Percentiles rank a stretch among this genome's conserved stretches.
Evolutionary conservation across 2,797 vertebrate genomes (phyloP).

Genomic region (Aythya fuligula): DNA sequence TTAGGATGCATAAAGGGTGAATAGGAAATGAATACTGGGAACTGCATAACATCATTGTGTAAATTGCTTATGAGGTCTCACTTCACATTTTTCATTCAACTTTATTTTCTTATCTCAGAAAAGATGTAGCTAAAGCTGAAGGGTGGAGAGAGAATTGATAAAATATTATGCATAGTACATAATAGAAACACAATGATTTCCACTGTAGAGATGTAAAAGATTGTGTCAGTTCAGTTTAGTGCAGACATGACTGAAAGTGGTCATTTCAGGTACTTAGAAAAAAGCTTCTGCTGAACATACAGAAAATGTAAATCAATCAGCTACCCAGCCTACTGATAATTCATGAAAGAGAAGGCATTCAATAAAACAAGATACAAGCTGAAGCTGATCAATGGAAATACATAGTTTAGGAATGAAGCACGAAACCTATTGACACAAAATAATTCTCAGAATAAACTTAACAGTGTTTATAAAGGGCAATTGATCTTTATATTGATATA

Average conservation of each 20-base stretch:
- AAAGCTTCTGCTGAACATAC: background rate
- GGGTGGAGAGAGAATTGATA: background rate
- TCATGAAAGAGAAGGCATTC: background rate
- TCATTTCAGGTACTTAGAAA: background rate
- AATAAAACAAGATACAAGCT: background rate
- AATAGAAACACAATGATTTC: background rate
- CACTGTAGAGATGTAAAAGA: background rate
- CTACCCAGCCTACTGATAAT: background rate
- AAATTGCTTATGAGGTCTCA: background rate
- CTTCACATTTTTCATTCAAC: slow-evolving; percentile 1
- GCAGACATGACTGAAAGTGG: background rate
- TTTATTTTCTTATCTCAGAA: background rate
- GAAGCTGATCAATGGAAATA: background rate
- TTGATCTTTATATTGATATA: background rate
- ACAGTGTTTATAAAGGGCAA: background rate
- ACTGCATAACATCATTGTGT: background rate
- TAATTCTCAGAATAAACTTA: background rate
- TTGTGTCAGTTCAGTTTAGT: background rate
- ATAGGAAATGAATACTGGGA: background rate
- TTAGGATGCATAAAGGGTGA: background rate
- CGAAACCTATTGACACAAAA: background rate
- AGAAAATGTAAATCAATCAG: background rate
- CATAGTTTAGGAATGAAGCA: background rate
- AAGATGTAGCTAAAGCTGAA: background rate
- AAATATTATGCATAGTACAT: background rate